Percentiles rank a stretch among this genome's conserved stretches.
These are phyloP conservation scores for Cephus cinctus DNA, from an alignment of 1,140 invertebrate genomes.

Conservation along the genomic window DNA sequence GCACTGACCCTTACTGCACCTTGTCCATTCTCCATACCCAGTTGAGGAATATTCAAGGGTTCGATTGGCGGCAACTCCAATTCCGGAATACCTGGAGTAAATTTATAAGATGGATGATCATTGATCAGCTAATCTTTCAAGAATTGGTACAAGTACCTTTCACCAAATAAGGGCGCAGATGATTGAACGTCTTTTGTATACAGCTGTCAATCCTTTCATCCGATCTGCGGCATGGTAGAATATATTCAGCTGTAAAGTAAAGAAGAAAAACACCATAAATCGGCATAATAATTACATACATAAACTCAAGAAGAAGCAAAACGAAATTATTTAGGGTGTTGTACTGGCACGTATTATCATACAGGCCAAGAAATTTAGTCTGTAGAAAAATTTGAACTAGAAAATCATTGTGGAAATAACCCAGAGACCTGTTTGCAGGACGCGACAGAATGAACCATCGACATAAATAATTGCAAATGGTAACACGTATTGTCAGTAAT, in stretches of 20 bases:
- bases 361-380: too few relatives aligned
- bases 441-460: too few relatives aligned
- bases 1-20: constrained; percentile 71
- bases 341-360: too few relatives aligned
- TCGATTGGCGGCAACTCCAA: constrained; percentile 71
- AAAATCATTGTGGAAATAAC: too few relatives aligned
- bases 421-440: too few relatives aligned
- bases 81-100: constrained; percentile 62
- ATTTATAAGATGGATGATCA: constrained; percentile 3
- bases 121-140: constrained; percentile 1
- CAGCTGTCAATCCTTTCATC: constrained; percentile 68
- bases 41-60: constrained; percentile 65
- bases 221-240: constrained; percentile 65
- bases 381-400: background rate
- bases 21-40: constrained; percentile 74
- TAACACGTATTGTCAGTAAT: too few relatives aligned
- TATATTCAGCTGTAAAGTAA: constrained; percentile 69
- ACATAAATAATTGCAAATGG: too few relatives aligned
- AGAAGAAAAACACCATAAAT: constrained; percentile 11
- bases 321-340: too few relatives aligned
- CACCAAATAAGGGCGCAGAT: constrained; percentile 68
- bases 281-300: background rate
- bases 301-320: background rate
- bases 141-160: too few relatives aligned
- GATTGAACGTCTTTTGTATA: constrained; percentile 68